Base-by-base conservation (phyloP, 2,113 vertebrate genomes). In the Tautogolabrus adspersus region DNA sequence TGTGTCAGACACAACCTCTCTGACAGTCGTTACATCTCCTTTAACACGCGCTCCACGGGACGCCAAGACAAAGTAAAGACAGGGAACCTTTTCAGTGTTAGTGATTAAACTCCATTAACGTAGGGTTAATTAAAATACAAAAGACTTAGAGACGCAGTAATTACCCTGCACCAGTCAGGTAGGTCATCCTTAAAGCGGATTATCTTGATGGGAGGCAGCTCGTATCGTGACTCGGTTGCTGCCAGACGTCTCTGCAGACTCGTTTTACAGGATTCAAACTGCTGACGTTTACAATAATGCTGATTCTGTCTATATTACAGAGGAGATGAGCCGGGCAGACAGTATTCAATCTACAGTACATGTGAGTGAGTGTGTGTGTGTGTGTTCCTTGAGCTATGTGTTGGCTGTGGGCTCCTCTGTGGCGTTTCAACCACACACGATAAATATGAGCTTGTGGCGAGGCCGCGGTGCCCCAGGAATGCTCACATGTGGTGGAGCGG, bases 381-480 rank as follows among this genome's bases (percentile, higher is more conserved):
- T 89, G 88, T 88, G 85, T 91, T 88, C 88, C 81, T 78, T 54
- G 42, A 87, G 86, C 80, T 90, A 88, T 91, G 86, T 89, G 91
- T 87, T 88, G 88, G 91, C 87, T 90, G 87, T 88, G 87, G 89
- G 74, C 73, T 91, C 74, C 87, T 90, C 88, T 75, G 90, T 85
- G 89, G 90, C 64, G 77, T 86, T 88, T 87, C 75, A 92, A 95
- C 93, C 93, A 92, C 92, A 93, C 88, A 93, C 87, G 88, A 93
- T 93, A 93, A 95, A 94, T 94, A 93, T 92, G 88, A 93, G 93
- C 90, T 93, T 93, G 92, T 91, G 93, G 94, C 49, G 81, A 82
- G 77, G 91, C 92, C 85, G 84, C 86, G 90, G 89, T 91, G 89
- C 89, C 90, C 90, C 87, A 90, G 93, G 90, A 94, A 93, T 88